Conservation (phyloP, 2,113 vertebrate genomes). For the Platysteira castanea region DNA sequence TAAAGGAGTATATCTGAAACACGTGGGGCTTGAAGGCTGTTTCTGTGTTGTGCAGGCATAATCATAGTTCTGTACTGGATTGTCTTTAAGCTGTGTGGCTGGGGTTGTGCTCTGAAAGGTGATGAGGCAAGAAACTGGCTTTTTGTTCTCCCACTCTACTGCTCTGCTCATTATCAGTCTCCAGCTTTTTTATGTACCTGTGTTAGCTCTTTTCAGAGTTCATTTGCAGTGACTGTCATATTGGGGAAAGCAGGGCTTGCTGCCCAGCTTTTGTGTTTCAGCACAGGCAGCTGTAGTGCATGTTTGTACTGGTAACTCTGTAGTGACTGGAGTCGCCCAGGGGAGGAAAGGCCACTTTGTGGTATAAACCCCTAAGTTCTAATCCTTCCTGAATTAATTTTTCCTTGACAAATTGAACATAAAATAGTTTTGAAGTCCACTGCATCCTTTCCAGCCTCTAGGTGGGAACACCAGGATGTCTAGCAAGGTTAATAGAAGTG, state of each 20-base stretch:
- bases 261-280: background rate
- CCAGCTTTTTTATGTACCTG: background rate
- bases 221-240: background rate
- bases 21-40: background rate
- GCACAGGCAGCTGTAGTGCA: background rate
- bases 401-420: background rate
- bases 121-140: background rate
- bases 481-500: background rate
- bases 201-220: background rate
- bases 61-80: background rate
- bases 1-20: background rate
- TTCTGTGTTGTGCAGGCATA: background rate
- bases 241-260: background rate
- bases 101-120: background rate
- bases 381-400: background rate
- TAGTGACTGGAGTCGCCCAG: background rate
- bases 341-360: background rate
- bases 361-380: background rate
- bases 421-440: background rate
- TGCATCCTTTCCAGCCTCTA: background rate
- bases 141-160: background rate
- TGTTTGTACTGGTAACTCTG: background rate
- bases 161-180: background rate
- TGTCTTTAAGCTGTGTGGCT: background rate
- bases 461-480: background rate